Evolutionary conservation across 2,888 invertebrate species (phyloP).

Genomic region (Euplagia quadripunctaria): DNA sequence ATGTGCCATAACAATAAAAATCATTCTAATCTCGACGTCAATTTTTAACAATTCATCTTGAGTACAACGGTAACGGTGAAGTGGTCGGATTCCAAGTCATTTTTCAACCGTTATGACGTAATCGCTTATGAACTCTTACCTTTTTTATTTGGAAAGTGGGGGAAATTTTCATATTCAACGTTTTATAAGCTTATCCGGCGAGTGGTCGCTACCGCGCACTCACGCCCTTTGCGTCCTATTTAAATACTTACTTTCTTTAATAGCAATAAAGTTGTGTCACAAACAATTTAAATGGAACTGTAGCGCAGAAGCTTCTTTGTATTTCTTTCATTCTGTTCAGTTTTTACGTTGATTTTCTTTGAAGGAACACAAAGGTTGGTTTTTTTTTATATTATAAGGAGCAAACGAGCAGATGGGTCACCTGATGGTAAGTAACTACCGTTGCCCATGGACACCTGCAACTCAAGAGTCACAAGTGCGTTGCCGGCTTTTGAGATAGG

Average conservation of each 20-base stretch:
- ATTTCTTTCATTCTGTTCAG: background rate
- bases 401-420: no score
- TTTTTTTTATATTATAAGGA: no score
- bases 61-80: conserved; percentile 64
- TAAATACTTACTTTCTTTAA: conserved; percentile 25
- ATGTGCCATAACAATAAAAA: conserved; percentile 50
- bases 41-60: conserved; percentile 78
- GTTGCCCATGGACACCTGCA: no score
- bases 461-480: no score
- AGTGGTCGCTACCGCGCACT: conserved; percentile 30
- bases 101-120: conserved; percentile 82
- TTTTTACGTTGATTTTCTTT: background rate
- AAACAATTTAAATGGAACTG: conserved; percentile 18
- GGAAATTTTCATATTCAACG: conserved; percentile 77
- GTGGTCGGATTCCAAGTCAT: conserved; percentile 77
- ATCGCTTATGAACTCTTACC: conserved; percentile 81
- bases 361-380: no score
- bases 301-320: background rate
- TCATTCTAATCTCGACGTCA: conserved; percentile 68
- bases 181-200: conserved; percentile 68
- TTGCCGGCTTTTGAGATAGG: no score
- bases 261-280: conserved; percentile 11
- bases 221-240: conserved; percentile 31
- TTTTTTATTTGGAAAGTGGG: conserved; percentile 78
- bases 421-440: no score